Conservation (phyloP, 2,888 invertebrate species). For the Nineta flava region DNA sequence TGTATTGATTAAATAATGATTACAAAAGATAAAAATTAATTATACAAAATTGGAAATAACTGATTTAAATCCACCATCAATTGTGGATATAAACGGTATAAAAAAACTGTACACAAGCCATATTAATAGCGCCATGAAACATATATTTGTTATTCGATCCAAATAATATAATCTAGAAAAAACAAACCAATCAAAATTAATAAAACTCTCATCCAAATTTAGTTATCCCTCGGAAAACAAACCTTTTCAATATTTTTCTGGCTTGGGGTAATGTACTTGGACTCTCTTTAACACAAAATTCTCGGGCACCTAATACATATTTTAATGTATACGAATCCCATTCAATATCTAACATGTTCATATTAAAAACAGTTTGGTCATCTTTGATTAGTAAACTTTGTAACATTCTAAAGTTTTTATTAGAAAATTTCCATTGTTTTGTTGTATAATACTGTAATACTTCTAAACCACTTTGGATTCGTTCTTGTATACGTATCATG, state of each 20-base stretch:
- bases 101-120: neutral
- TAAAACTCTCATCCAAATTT: neutral
- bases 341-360: slow-evolving; percentile 32
- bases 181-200: neutral
- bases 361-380: slow-evolving; percentile 46
- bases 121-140: neutral
- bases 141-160: neutral
- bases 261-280: slow-evolving; percentile 59
- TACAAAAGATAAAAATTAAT: slow-evolving; percentile 10
- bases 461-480: slow-evolving; percentile 41
- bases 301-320: slow-evolving; percentile 70
- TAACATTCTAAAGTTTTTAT: slow-evolving; percentile 33
- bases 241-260: slow-evolving; percentile 23
- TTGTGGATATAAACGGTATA: neutral
- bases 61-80: neutral
- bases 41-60: neutral
- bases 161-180: slow-evolving; percentile 1
- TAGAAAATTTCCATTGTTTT: slow-evolving; percentile 63
- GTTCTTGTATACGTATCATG: slow-evolving; percentile 45
- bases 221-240: neutral
- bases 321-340: slow-evolving; percentile 49
- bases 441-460: slow-evolving; percentile 68
- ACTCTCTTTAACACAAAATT: slow-evolving; percentile 71
- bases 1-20: too few species aligned
- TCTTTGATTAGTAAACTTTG: slow-evolving; percentile 31